Evolutionary conservation across 2,888 invertebrate genomes (phyloP).

Genomic region (Isoperla grammatica): DNA sequence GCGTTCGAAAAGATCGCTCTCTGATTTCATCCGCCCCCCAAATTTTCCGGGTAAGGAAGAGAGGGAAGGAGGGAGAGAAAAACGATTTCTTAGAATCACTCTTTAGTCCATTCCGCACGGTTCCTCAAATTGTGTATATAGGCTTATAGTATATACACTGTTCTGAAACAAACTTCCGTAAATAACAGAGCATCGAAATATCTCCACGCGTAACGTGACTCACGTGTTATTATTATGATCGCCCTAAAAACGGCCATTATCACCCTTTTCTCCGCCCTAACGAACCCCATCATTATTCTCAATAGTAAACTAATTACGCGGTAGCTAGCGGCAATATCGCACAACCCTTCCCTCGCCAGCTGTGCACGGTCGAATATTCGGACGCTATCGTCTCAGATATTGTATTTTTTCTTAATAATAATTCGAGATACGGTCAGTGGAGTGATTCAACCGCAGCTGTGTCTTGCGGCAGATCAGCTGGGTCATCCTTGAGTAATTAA

Average conservation of each 20-base stretch:
- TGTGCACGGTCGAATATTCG: neutral
- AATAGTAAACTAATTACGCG: neutral
- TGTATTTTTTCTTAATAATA: neutral
- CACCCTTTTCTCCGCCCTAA: neutral
- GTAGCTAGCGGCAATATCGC: constrained; percentile 12
- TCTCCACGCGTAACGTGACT: no score
- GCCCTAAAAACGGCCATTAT: constrained; percentile 3
- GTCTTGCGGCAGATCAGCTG: neutral
- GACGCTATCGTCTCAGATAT: neutral
- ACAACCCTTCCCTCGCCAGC: neutral
- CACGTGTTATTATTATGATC: constrained; percentile 5
- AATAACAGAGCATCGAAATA: no score
- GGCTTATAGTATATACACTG: no score
- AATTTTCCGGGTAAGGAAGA: no score
- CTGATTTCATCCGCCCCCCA: neutral
- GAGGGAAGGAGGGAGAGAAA: neutral
- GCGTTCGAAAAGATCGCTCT: neutral
- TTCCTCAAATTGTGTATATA: no score
- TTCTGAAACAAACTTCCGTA: no score
- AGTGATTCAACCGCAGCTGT: constrained; percentile 1
- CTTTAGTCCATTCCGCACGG: no score
- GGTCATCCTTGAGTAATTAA: constrained; percentile 6
- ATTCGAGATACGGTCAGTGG: neutral
- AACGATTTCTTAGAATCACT: no score
- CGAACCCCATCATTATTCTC: constrained; percentile 9